Conservation (phyloP, 2,888 invertebrate genomes). For the Zootermopsis nevadensis region DNA sequence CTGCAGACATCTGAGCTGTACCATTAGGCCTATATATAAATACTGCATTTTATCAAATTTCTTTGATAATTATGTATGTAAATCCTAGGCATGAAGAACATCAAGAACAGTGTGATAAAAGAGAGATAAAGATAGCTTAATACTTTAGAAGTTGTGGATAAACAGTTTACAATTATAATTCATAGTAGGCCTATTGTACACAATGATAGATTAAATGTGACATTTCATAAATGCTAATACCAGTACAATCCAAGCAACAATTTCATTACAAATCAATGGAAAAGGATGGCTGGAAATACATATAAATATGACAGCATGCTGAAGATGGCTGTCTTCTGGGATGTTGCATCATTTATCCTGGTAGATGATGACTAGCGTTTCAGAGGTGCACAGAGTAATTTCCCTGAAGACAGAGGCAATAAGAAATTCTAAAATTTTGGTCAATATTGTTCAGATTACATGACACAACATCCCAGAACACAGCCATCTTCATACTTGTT, state of each 20-base stretch:
- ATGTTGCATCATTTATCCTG: too few species aligned
- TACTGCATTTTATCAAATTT: neutral
- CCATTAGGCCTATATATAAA: slow-evolving; percentile 26
- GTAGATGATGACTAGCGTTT: too few species aligned
- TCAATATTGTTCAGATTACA: too few species aligned
- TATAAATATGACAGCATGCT: neutral
- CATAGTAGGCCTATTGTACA: slow-evolving; percentile 30
- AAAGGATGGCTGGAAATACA: neutral
- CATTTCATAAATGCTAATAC: neutral
- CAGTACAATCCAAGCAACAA: neutral
- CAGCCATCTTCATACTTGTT: too few species aligned
- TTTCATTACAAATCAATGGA: neutral
- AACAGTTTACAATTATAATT: slow-evolving; percentile 23
- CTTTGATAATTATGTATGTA: neutral
- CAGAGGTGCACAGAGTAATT: too few species aligned
- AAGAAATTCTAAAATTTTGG: too few species aligned
- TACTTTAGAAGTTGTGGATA: neutral
- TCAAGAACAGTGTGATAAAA: slow-evolving; percentile 35
- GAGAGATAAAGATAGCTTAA: neutral
- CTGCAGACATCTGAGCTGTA: slow-evolving; percentile 22
- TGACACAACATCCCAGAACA: too few species aligned
- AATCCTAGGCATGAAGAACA: slow-evolving; percentile 39
- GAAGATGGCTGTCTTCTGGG: too few species aligned
- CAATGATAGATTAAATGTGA: slow-evolving; percentile 2
- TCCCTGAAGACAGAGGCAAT: too few species aligned